These are phyloP conservation scores for Neodiprion pinetum DNA, from an alignment of 1,140 invertebrate genomes.

Conservation along the genomic window DNA sequence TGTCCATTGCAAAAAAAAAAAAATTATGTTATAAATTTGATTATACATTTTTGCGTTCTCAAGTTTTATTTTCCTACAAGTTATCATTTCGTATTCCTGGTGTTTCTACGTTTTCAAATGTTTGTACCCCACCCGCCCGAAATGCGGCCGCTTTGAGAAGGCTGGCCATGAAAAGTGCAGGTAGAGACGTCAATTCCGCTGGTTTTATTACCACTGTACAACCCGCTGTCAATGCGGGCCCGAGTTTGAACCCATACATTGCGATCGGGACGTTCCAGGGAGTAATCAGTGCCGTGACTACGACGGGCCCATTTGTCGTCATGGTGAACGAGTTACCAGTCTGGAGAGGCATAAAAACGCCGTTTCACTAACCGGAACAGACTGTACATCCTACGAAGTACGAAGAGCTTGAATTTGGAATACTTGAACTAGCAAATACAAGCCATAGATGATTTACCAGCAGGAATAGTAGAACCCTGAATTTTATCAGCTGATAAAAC, in stretches of 20 bases:
- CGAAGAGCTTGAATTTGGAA: too few relatives aligned
- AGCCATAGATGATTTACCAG: conserved; percentile 39
- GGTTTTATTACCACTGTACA: conserved; percentile 74
- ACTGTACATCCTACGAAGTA: too few relatives aligned
- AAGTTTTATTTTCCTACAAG: too few relatives aligned
- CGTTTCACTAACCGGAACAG: too few relatives aligned
- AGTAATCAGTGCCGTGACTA: conserved; percentile 82
- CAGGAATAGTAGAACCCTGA: conserved; percentile 73
- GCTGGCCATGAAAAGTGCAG: conserved; percentile 71
- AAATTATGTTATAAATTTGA: too few relatives aligned
- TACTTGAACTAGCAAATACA: too few relatives aligned
- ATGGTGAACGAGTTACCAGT: conserved; percentile 66
- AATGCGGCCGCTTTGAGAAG: conserved; percentile 69
- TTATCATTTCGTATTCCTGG: too few relatives aligned
- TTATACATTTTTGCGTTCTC: too few relatives aligned
- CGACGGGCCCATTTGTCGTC: conserved; percentile 79
- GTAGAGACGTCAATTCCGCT: conserved; percentile 81
- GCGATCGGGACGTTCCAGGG: conserved; percentile 85
- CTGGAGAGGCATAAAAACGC: conserved; percentile 34
- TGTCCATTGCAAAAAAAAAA: too few relatives aligned
- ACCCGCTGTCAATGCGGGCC: conserved; percentile 76
- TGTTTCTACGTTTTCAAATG: too few relatives aligned
- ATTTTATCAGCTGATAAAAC: conserved; percentile 70
- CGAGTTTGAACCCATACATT: conserved; percentile 82
- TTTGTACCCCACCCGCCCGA: too few relatives aligned